A percentile compares a stretch with the other conserved stretches of the same genome.
Evolutionary conservation across 2,888 invertebrate genomes (phyloP).

Genomic region (Suillia variegata): DNA sequence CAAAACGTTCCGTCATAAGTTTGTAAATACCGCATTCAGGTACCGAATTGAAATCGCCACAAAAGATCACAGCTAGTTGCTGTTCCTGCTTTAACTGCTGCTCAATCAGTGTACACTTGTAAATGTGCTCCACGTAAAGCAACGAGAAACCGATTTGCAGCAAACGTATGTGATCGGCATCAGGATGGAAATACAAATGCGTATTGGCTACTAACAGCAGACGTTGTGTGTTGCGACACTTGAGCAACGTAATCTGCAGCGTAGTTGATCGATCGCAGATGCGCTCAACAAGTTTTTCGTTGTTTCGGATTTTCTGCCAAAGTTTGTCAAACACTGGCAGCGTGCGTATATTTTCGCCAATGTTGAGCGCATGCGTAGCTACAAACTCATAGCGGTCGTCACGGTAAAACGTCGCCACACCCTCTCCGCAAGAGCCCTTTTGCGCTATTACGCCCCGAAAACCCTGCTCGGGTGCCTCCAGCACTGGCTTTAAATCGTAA

Average conservation of each 20-base stretch:
- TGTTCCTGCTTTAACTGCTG: conserved; percentile 43
- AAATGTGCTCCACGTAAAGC: conserved; percentile 70
- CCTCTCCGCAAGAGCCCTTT: conserved; percentile 80
- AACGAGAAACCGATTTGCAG: conserved; percentile 81
- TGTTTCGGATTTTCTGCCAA: conserved; percentile 68
- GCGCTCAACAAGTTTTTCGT: conserved; percentile 65
- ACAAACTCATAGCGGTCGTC: conserved; percentile 69
- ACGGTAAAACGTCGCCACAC: conserved; percentile 79
- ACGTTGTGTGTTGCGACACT: conserved; percentile 65
- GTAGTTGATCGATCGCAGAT: conserved; percentile 72
- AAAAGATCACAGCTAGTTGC: conserved; percentile 74
- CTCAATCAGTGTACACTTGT: conserved; percentile 47
- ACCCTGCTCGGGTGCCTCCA: conserved; percentile 62
- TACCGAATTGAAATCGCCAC: conserved; percentile 92
- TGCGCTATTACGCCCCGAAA: conserved; percentile 69
- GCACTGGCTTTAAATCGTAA: conserved; percentile 68
- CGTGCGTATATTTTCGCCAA: conserved; percentile 67
- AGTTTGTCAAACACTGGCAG: conserved; percentile 65
- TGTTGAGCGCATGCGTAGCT: conserved; percentile 64
- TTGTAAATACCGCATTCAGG: conserved; percentile 83
- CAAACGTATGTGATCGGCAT: conserved; percentile 86
- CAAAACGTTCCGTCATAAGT: conserved; percentile 72
- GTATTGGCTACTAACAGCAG: conserved; percentile 80
- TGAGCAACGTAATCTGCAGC: conserved; percentile 68
- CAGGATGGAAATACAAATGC: conserved; percentile 92